Percentiles rank a stretch among this genome's conserved stretches.
phyloP scores from a whole-genome alignment of 1,140 invertebrate genomes.

The Drosophila kanapiae region DNA sequence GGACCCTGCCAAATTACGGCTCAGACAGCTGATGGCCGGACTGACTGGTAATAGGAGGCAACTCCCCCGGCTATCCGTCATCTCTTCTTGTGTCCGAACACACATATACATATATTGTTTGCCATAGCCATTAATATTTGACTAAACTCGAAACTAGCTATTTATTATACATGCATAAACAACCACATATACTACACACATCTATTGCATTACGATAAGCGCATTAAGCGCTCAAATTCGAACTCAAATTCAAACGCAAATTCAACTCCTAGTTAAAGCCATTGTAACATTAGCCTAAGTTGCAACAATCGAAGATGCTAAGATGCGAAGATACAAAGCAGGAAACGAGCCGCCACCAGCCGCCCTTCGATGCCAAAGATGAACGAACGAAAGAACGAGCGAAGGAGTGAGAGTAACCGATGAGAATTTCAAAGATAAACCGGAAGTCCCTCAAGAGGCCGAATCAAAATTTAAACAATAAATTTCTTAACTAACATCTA shows the following conservation, averaged over 20 bases:
- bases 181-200: constrained; percentile 43
- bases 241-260: constrained; percentile 37
- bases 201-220: constrained; percentile 64
- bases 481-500: constrained; percentile 40
- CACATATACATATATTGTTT: constrained; percentile 41
- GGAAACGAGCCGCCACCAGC: constrained; percentile 35
- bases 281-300: constrained; percentile 66
- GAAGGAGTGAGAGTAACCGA: constrained; percentile 9
- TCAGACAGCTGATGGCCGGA: constrained; percentile 60
- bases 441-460: constrained; percentile 18
- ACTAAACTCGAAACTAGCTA: constrained; percentile 77
- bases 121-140: constrained; percentile 74
- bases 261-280: constrained; percentile 42
- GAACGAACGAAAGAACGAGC: constrained; percentile 54
- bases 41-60: constrained; percentile 28
- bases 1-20: constrained; percentile 53
- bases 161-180: constrained; percentile 66
- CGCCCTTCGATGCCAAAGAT: constrained; percentile 65
- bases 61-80: constrained; percentile 21
- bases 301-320: constrained; percentile 11
- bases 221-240: constrained; percentile 67
- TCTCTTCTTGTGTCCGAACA: constrained; percentile 31
- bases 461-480: constrained; percentile 37
- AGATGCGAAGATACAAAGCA: constrained; percentile 10
- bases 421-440: constrained; percentile 3